phyloP scores from a whole-genome alignment of 2,797 vertebrate genomes.

The Sarcophilus harrisii region DNA sequence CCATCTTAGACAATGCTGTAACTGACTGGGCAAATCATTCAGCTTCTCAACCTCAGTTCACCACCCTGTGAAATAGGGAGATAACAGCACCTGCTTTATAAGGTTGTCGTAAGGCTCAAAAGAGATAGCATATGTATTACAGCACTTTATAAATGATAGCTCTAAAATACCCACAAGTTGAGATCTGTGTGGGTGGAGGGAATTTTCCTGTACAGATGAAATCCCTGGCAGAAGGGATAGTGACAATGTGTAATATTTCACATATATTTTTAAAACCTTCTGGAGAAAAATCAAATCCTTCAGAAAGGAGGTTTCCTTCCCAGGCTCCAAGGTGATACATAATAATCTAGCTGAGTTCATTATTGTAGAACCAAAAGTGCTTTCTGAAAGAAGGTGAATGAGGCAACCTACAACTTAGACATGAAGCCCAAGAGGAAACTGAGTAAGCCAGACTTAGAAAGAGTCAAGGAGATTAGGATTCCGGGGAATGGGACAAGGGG shows the following conservation, averaged over 20 bases:
- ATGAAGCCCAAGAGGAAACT: not conserved
- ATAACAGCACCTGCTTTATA: not conserved
- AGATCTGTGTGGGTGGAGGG: not conserved
- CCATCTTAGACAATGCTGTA: not conserved
- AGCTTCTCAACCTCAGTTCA: not conserved
- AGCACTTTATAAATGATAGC: not conserved
- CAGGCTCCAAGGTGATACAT: not conserved
- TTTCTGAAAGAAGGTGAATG: not conserved
- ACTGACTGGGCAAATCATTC: not conserved
- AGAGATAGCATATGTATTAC: not conserved
- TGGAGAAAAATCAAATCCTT: not conserved
- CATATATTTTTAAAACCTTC: not conserved
- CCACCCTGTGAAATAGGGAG: not conserved
- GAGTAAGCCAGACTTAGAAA: not conserved
- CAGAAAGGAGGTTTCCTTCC: not conserved
- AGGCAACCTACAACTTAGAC: not conserved
- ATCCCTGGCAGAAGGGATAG: not conserved
- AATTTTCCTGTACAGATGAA: not conserved
- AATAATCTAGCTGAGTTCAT: not conserved
- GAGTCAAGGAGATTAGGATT: not conserved
- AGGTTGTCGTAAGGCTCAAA: not conserved
- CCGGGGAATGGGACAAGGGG: no score
- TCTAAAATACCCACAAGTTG: not conserved
- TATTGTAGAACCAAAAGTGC: not conserved
- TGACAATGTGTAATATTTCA: not conserved